phyloP scores from a whole-genome alignment of 64 coral and sea anemone species.

The Platygyra sinensis region DNA sequence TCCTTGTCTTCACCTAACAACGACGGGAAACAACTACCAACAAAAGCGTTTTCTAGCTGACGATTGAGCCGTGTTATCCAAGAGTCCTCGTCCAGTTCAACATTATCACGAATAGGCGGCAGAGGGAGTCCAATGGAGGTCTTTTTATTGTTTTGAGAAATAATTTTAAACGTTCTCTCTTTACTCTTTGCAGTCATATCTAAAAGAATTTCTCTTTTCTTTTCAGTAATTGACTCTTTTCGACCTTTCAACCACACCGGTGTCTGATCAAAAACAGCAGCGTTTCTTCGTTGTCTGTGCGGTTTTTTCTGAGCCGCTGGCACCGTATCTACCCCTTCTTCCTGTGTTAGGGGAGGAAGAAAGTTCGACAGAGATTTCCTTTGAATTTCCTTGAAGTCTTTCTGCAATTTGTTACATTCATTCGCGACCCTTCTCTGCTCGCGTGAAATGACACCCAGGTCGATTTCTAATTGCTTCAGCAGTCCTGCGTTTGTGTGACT shows the following conservation, averaged over 20 bases:
- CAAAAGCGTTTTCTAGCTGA: conserved; percentile 16
- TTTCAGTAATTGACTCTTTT: background rate
- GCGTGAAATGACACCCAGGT: conserved; percentile 54
- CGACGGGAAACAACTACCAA: conserved; percentile 67
- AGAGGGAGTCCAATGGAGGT: background rate
- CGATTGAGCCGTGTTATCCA: conserved; percentile 55
- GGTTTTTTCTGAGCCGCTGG: background rate
- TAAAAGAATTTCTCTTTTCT: conserved; percentile 33
- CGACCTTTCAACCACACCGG: conserved; percentile 36
- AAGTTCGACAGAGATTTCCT: conserved; percentile 70
- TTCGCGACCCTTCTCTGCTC: conserved; percentile 45
- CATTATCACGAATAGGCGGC: background rate
- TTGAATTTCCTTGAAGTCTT: conserved; percentile 63
- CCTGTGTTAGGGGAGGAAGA: conserved; percentile 54
- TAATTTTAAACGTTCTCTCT: conserved; percentile 30
- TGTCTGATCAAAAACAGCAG: conserved; percentile 1
- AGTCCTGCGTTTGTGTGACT: conserved; percentile 77
- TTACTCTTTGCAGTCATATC: conserved; percentile 23
- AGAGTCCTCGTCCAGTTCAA: background rate
- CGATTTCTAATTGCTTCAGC: conserved; percentile 63
- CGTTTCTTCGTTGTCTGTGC: background rate
- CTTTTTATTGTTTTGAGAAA: conserved; percentile 40
- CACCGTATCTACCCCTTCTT: background rate
- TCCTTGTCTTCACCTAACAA: conserved; percentile 22
- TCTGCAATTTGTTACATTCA: conserved; percentile 57